A percentile compares a stretch with the other conserved stretches of the same genome.
Evolutionary conservation across 1,140 invertebrate genomes (phyloP).

Genomic region (Euwallacea similis): DNA sequence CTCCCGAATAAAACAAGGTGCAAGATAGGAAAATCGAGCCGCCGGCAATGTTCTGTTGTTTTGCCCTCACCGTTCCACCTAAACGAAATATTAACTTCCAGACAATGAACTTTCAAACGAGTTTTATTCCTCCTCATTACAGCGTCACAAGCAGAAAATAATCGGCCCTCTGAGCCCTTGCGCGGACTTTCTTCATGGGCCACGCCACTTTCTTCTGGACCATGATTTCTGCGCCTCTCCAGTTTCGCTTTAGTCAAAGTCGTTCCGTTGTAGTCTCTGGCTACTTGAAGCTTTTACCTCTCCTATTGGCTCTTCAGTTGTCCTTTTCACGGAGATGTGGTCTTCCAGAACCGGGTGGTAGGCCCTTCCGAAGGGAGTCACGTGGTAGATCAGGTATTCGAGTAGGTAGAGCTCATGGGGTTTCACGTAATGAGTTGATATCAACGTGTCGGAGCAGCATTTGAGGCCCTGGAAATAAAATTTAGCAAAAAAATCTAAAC

Average conservation of each 20-base stretch:
- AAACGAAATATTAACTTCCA: constrained; percentile 11
- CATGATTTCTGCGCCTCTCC: no score
- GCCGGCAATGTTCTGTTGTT: background rate
- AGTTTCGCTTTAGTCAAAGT: no score
- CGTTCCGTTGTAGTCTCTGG: no score
- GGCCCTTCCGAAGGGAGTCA: constrained; percentile 82
- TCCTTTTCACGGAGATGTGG: background rate
- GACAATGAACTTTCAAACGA: background rate
- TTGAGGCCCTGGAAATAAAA: constrained; percentile 72
- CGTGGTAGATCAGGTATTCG: constrained; percentile 94
- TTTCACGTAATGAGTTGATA: constrained; percentile 94
- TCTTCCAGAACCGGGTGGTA: constrained; percentile 23
- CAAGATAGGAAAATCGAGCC: constrained; percentile 5
- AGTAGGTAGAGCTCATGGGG: constrained; percentile 94
- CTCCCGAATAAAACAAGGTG: background rate
- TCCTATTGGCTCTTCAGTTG: background rate
- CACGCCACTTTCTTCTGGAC: no score
- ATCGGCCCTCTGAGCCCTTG: no score
- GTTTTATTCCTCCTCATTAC: no score
- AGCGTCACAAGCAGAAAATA: no score
- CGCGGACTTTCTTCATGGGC: no score
- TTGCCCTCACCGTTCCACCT: background rate
- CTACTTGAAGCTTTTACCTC: background rate
- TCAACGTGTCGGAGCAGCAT: constrained; percentile 93
- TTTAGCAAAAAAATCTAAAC: background rate